These are phyloP conservation scores for Hycleus phaleratus DNA, from an alignment of 1,140 invertebrate genomes.

Conservation along the genomic window DNA sequence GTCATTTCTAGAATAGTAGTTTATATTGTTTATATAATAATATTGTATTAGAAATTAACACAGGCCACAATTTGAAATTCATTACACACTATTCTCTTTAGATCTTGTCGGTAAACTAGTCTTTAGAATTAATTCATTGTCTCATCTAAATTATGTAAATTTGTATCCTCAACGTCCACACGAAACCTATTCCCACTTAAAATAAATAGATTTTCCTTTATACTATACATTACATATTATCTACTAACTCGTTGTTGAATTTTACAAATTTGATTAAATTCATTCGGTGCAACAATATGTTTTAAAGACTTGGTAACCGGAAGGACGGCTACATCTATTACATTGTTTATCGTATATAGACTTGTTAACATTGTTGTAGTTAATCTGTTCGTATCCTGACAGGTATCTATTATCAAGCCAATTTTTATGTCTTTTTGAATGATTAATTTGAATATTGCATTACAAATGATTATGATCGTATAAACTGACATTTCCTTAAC, in stretches of 20 bases:
- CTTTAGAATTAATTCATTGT: constrained; percentile 8
- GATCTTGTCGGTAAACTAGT: constrained; percentile 9
- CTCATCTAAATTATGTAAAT: constrained; percentile 9
- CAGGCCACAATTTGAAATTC: constrained; percentile 10
- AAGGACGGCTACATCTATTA: constrained; percentile 7
- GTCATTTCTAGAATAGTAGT: too few species aligned
- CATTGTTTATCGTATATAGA: constrained; percentile 13
- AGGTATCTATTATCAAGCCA: constrained; percentile 8
- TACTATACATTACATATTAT: too few species aligned
- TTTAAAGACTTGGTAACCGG: background rate
- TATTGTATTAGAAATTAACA: constrained; percentile 3
- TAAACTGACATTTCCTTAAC: too few species aligned
- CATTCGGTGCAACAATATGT: too few species aligned
- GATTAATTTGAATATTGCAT: constrained; percentile 9
- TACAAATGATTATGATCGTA: too few species aligned
- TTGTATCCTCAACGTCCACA: constrained; percentile 1
- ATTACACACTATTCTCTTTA: constrained; percentile 10
- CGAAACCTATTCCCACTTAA: background rate
- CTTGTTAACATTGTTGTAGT: constrained; percentile 4
- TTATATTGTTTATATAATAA: too few species aligned
- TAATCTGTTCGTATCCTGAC: constrained; percentile 6
- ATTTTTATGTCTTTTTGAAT: constrained; percentile 12
- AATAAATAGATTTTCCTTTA: too few species aligned
- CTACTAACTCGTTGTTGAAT: too few species aligned
- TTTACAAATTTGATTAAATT: too few species aligned